These are phyloP conservation scores for Caenorhabditis imperialis DNA, from an alignment of 2,888 invertebrate genomes.

Conservation along the genomic window DNA sequence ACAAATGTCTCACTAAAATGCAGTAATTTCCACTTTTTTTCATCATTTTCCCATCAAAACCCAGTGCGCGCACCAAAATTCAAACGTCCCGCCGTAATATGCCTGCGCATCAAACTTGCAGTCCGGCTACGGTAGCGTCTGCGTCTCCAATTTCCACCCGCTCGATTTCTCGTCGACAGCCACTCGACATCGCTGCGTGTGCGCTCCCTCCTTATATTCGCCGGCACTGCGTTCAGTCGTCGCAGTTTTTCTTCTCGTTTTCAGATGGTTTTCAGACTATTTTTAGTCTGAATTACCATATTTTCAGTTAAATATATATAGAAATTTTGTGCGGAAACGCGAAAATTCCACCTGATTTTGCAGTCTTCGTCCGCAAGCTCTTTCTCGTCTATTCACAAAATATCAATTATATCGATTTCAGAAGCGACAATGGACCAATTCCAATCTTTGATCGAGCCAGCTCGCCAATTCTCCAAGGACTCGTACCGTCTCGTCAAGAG, in stretches of 20 bases:
- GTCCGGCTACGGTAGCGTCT: constrained; percentile 52
- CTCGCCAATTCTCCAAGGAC: constrained; percentile 96
- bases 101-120: constrained; percentile 58
- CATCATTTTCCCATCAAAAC: too few species aligned
- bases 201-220: constrained; percentile 23
- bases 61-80: too few species aligned
- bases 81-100: constrained; percentile 29
- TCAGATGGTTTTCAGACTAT: background rate
- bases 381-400: too few species aligned
- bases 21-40: too few species aligned
- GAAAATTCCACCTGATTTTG: too few species aligned
- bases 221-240: background rate
- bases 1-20: too few species aligned
- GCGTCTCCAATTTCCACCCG: constrained; percentile 48
- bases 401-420: too few species aligned
- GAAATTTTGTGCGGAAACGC: too few species aligned
- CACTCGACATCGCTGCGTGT: constrained; percentile 9
- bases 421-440: constrained; percentile 91
- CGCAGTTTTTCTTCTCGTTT: constrained; percentile 2
- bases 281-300: too few species aligned
- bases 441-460: constrained; percentile 92
- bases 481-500: constrained; percentile 97
- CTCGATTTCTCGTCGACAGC: constrained; percentile 46
- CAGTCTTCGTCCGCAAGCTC: too few species aligned
- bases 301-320: too few species aligned